Conservation (phyloP, 2,888 invertebrate genomes). For the Copidosoma aretas region DNA sequence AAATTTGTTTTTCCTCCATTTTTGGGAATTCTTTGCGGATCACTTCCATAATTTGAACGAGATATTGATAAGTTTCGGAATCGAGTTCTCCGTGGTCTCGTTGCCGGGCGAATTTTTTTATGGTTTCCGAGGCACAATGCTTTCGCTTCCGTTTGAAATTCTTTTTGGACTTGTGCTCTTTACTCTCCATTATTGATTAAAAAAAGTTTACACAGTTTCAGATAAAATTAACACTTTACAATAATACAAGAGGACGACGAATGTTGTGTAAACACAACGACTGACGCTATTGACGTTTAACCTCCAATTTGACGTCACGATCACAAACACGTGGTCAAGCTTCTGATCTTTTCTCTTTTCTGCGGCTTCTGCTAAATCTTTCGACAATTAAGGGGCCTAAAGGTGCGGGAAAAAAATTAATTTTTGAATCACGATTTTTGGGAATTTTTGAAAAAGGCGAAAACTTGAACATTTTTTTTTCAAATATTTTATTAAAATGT, state of each 20-base stretch:
- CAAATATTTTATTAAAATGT: conserved; percentile 35
- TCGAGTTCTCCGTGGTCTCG: conserved; percentile 69
- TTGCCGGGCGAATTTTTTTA: conserved; percentile 78
- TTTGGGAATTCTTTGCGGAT: conserved; percentile 72
- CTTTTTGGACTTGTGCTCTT: conserved; percentile 11
- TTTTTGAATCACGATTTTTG: background rate
- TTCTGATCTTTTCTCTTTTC: too few species aligned
- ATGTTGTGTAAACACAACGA: background rate
- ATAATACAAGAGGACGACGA: background rate
- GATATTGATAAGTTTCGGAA: conserved; percentile 78
- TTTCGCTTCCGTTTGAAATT: conserved; percentile 69
- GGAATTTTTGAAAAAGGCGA: background rate
- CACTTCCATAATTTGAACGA: conserved; percentile 76
- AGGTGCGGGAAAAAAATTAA: background rate
- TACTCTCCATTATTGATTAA: background rate
- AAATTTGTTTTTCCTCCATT: conserved; percentile 74
- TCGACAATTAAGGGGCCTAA: too few species aligned
- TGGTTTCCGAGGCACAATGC: conserved; percentile 73
- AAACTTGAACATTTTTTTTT: conserved; percentile 1
- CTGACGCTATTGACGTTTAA: too few species aligned
- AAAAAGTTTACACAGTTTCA: conserved; percentile 22
- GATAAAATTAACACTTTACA: background rate
- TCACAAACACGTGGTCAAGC: background rate
- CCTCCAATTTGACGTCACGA: background rate
- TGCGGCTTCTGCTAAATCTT: too few species aligned